Conservation (phyloP, 92 coral and sea anemone genomes). For the Anthopleura xanthogrammica region DNA sequence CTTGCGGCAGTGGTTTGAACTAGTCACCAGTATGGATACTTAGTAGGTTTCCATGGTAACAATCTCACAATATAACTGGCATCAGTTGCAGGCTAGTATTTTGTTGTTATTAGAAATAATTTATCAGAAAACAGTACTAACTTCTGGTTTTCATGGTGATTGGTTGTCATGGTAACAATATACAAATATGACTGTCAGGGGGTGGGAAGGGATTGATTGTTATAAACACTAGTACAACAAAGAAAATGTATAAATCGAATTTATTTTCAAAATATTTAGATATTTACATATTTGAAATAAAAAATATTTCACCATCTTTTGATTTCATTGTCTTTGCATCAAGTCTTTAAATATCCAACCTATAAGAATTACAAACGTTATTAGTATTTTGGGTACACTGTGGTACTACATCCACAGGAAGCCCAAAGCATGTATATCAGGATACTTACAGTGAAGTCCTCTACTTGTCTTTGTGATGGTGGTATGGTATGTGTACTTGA, state of each 20-base stretch:
- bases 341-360: slow-evolving; percentile 40
- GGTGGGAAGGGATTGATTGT: background rate
- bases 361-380: background rate
- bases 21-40: slow-evolving; percentile 74
- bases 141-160: slow-evolving; percentile 6
- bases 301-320: background rate
- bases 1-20: slow-evolving; percentile 94
- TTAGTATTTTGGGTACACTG: slow-evolving; percentile 6
- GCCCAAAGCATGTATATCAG: background rate
- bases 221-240: background rate
- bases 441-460: slow-evolving; percentile 64
- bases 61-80: background rate
- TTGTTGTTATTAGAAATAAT: background rate
- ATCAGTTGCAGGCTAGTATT: background rate
- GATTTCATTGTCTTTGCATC: background rate
- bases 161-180: background rate
- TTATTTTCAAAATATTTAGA: background rate
- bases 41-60: slow-evolving; percentile 9
- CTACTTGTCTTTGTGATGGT: slow-evolving; percentile 58
- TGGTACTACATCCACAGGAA: slow-evolving; percentile 18
- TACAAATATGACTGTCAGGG: background rate
- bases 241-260: background rate
- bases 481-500: slow-evolving; percentile 54
- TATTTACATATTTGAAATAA: slow-evolving; percentile 5
- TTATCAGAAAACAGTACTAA: background rate